Base-by-base conservation (phyloP, 2,888 invertebrate species). In the Drosophila histrio region DNA sequence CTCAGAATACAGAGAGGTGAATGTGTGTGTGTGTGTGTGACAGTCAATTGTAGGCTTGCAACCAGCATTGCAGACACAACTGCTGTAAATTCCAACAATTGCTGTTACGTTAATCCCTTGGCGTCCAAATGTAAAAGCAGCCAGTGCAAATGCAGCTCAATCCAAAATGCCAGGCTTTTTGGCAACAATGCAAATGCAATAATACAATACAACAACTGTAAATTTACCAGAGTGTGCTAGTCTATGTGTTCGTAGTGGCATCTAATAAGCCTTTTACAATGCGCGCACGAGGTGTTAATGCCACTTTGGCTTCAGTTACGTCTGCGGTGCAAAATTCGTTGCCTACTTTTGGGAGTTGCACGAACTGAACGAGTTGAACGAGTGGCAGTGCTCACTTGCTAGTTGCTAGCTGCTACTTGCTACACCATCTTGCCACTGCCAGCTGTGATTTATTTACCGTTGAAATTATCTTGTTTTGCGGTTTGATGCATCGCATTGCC, bases 401-500 rank as follows among this genome's bases (percentile, higher is more conserved):
- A 26, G 11, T 46, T 30, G 30, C 15, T 17, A 26, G 11, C 36
- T 30, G 30, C 15, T 24, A 26, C 13, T 46, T 32, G 30, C 24
- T 13, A 9, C 32, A 30, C 56, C 54, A 47, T 53, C 62, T 65
- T 30, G 53, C 34, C 41, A 59, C 41, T 70, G 79, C 53, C 60
- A 75, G 78, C 80, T 83, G 87, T 89, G 89, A 89, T 89, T 89
- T 89, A 89, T 89, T 89, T 89, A 81, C 88, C 81, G 87, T 86
- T 87, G 88, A 89, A 89, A 89, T 89, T 89, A 89, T 89, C 89
- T 85, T 88, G 87, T 87, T 88, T 79, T 89, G 84, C 73, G 87
- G 87, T 87, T 81, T 85, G 85, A 87, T 87, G 84, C 84, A 85
- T 87, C 82, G 77, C 85, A 85, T 71, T 87, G 79, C 75, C 75